Percentiles rank a stretch among this genome's conserved stretches.
phyloP scores from a whole-genome alignment of 2,888 invertebrate species.

The Hydrotaea cyrtoneurina region DNA sequence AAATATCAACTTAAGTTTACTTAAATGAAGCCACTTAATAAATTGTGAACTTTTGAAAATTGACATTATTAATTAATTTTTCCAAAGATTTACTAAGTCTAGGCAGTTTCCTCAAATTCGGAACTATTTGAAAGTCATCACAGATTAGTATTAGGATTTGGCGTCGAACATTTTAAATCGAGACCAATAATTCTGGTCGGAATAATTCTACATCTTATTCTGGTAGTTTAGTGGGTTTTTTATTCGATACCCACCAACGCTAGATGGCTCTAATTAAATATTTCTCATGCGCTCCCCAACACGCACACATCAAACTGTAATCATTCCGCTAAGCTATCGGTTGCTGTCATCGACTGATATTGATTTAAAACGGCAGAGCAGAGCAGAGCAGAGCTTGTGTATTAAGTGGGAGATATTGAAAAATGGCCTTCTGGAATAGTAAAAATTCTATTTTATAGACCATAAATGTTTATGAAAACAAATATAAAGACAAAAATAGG shows the following conservation, averaged over 20 bases:
- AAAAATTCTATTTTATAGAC: conserved; percentile 28
- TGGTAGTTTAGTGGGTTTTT: too few species aligned
- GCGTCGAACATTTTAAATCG: too few species aligned
- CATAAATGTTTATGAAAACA: conserved; percentile 56
- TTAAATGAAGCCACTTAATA: too few species aligned
- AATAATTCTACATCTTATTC: too few species aligned
- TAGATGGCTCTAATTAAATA: background rate
- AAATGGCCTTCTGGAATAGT: conserved; percentile 24
- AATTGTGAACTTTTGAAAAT: too few species aligned
- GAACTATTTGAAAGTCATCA: too few species aligned
- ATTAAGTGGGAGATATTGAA: conserved; percentile 34
- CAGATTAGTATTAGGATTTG: too few species aligned
- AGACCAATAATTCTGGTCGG: too few species aligned
- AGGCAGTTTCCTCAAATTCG: too few species aligned
- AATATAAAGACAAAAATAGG: conserved; percentile 48
- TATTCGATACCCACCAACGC: background rate
- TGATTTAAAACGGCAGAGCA: conserved; percentile 30
- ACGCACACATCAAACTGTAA: background rate
- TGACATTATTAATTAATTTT: too few species aligned
- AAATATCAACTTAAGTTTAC: too few species aligned
- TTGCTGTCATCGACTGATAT: conserved; percentile 25
- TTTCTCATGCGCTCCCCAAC: background rate
- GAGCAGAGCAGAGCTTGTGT: background rate
- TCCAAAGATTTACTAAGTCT: too few species aligned
- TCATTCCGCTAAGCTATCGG: background rate